These are phyloP conservation scores for Xyrauchen texanus DNA, from an alignment of 2,113 vertebrate genomes.

Conservation along the genomic window DNA sequence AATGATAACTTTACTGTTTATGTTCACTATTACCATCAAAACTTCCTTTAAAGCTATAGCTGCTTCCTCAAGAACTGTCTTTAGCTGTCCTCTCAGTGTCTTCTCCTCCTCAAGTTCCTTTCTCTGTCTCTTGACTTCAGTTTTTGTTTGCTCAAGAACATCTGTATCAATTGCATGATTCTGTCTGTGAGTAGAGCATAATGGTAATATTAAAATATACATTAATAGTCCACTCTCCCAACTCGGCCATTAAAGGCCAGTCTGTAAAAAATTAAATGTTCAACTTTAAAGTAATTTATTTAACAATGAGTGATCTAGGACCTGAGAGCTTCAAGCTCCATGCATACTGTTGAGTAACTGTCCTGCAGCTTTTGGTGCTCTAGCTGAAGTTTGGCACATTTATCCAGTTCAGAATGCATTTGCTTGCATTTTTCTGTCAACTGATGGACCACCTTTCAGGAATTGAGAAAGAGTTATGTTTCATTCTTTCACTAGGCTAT, in stretches of 20 bases:
- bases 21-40: constrained; percentile 61
- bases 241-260: too few species aligned
- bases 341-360: constrained; percentile 52
- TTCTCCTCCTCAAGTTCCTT: constrained; percentile 65
- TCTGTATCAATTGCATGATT: constrained; percentile 51
- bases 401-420: constrained; percentile 61
- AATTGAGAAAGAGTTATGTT: neutral
- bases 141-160: constrained; percentile 38
- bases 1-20: neutral
- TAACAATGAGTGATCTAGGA: constrained; percentile 32
- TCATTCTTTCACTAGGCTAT: neutral
- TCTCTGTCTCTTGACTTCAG: constrained; percentile 44
- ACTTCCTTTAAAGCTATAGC: constrained; percentile 64
- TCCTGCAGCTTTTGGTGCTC: constrained; percentile 58
- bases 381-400: constrained; percentile 30
- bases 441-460: constrained; percentile 66
- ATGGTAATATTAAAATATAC: too few species aligned
- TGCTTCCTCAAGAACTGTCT: constrained; percentile 64
- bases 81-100: constrained; percentile 52
- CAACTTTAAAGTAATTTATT: neutral
- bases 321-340: constrained; percentile 62
- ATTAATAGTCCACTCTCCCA: too few species aligned
- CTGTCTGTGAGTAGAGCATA: constrained; percentile 60
- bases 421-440: constrained; percentile 73
- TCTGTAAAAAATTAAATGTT: too few species aligned